Evolutionary conservation across 2,888 invertebrate species (phyloP).

Genomic region (Drosophila siamana): DNA sequence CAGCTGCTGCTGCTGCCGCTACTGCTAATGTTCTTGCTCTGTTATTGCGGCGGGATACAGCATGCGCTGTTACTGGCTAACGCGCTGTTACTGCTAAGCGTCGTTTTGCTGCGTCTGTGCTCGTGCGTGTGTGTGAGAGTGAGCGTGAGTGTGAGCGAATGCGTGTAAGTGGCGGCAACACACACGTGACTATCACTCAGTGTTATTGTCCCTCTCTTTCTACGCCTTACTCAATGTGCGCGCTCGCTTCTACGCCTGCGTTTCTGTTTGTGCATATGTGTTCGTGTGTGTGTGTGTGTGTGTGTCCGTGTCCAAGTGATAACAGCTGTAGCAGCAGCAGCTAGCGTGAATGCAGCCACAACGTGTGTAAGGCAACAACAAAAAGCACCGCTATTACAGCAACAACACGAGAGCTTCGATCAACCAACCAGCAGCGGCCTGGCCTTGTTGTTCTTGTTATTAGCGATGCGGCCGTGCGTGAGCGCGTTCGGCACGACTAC

Average conservation of each 20-base stretch:
- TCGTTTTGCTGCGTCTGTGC: constrained; percentile 15
- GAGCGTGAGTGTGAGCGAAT: too few species aligned
- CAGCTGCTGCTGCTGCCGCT: constrained; percentile 9
- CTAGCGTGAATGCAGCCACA: constrained; percentile 34
- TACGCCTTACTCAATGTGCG: background rate
- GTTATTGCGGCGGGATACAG: background rate
- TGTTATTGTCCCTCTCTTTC: constrained; percentile 44
- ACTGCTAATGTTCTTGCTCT: constrained; percentile 3
- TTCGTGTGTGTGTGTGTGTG: constrained; percentile 2
- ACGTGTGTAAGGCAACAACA: constrained; percentile 26
- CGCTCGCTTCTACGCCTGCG: background rate
- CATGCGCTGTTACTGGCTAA: constrained; percentile 25
- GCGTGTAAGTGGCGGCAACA: constrained; percentile 29
- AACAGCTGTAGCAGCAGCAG: constrained; percentile 40
- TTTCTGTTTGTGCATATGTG: too few species aligned
- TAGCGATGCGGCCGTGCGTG: constrained; percentile 39
- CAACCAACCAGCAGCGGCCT: constrained; percentile 42
- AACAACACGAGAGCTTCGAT: constrained; percentile 19
- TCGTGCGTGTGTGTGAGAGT: constrained; percentile 10
- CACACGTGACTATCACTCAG: constrained; percentile 55
- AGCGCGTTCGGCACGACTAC: background rate
- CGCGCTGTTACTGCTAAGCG: constrained; percentile 44
- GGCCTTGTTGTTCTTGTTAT: constrained; percentile 21
- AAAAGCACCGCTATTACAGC: constrained; percentile 21
- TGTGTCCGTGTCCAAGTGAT: constrained; percentile 34